Conservation (phyloP, 2,888 invertebrate species). For the Sisyra terminalis region DNA sequence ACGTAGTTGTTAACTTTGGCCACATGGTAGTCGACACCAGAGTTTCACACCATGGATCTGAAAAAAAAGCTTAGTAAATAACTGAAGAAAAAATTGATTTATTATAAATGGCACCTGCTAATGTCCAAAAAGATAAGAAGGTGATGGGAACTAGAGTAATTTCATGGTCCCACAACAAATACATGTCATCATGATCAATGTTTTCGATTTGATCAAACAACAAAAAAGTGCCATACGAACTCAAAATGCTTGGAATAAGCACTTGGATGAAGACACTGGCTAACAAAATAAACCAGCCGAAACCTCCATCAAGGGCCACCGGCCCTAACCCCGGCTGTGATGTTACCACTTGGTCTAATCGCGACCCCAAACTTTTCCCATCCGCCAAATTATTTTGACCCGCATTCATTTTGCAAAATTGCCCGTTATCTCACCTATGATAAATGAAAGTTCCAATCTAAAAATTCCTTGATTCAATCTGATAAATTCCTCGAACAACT, state of each 20-base stretch:
- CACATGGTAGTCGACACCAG: conserved; percentile 38
- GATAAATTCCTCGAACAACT: too few species aligned
- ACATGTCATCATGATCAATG: conserved; percentile 25
- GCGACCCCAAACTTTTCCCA: conserved; percentile 11
- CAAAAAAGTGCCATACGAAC: conserved; percentile 36
- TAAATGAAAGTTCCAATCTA: too few species aligned
- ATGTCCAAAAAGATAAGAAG: conserved; percentile 35
- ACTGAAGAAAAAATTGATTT: too few species aligned
- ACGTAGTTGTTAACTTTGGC: conserved; percentile 37
- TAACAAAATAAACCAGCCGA: conserved; percentile 45
- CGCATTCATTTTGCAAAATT: too few species aligned
- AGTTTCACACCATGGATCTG: conserved; percentile 41
- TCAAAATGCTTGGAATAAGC: conserved; percentile 33
- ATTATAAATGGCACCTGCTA: conserved; percentile 30
- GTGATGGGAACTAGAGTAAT: conserved; percentile 42
- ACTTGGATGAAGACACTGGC: conserved; percentile 42
- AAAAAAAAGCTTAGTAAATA: conserved; percentile 10
- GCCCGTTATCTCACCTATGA: too few species aligned
- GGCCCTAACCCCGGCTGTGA: conserved; percentile 50
- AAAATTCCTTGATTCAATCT: too few species aligned
- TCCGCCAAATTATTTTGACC: too few species aligned
- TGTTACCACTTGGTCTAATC: conserved; percentile 39
- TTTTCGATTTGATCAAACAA: conserved; percentile 33
- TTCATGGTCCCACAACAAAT: conserved; percentile 38
- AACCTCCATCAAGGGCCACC: conserved; percentile 46